Percentiles rank a stretch among this genome's conserved stretches.
Conservation (phyloP, 2,888 invertebrate species). For the Microplitis deprimator region DNA sequence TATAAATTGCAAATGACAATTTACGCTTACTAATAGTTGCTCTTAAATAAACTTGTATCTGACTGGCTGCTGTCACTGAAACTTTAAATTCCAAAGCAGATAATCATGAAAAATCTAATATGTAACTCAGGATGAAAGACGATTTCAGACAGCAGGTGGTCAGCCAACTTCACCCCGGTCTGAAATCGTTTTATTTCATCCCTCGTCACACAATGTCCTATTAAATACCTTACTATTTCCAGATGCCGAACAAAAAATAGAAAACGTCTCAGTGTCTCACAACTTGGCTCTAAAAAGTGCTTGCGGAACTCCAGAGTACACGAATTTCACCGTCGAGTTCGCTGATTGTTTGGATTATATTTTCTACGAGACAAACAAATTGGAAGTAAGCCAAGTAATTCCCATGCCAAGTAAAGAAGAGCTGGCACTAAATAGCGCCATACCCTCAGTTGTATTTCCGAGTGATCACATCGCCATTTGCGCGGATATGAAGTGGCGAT, state of each 20-base stretch:
- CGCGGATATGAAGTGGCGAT: conserved; percentile 80
- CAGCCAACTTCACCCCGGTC: too few species aligned
- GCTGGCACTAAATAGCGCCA: conserved; percentile 80
- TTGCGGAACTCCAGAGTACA: conserved; percentile 86
- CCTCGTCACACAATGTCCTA: neutral
- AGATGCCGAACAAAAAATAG: conserved; percentile 80
- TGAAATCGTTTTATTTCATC: too few species aligned
- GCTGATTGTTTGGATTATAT: conserved; percentile 94
- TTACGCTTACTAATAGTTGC: too few species aligned
- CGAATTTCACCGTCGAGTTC: conserved; percentile 88
- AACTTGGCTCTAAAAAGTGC: conserved; percentile 80
- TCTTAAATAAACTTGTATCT: too few species aligned
- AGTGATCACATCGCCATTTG: conserved; percentile 95
- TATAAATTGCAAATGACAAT: too few species aligned
- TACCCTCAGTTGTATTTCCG: conserved; percentile 92
- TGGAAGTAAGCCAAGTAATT: conserved; percentile 80
- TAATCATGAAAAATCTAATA: too few species aligned
- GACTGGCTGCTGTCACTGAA: too few species aligned
- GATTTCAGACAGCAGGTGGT: too few species aligned
- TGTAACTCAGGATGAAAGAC: too few species aligned
- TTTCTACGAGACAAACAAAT: conserved; percentile 80
- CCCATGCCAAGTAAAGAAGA: conserved; percentile 88
- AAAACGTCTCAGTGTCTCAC: conserved; percentile 78
- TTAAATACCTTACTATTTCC: conserved; percentile 54
- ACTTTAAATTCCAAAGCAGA: too few species aligned